Conservation (phyloP, 37 sponge, comb jelly and placozoan species). For the Halichondria panicea region DNA sequence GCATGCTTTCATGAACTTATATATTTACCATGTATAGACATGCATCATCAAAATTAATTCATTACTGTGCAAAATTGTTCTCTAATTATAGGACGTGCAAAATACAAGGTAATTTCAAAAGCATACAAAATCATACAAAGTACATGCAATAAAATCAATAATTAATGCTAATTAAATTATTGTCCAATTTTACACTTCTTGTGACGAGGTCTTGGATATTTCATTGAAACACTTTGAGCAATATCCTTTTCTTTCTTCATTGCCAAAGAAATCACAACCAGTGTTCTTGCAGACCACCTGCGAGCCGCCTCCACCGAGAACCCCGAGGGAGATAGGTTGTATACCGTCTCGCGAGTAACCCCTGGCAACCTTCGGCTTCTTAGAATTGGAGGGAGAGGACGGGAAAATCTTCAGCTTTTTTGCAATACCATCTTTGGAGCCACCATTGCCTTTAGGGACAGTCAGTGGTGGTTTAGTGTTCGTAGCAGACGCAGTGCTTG, state of each 20-base stretch:
- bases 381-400: not conserved
- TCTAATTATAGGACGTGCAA: too few relatives aligned
- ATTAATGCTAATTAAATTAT: not conserved
- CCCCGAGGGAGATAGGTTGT: slow-evolving; percentile 21
- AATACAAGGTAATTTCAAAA: too few relatives aligned
- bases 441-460: too few relatives aligned
- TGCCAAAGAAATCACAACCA: slow-evolving; percentile 58
- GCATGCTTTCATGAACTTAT: too few relatives aligned
- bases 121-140: too few relatives aligned
- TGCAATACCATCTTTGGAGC: too few relatives aligned
- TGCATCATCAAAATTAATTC: too few relatives aligned
- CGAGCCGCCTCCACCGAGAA: not conserved
- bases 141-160: not conserved
- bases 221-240: slow-evolving; percentile 55
- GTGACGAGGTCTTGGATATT: not conserved
- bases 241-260: slow-evolving; percentile 21
- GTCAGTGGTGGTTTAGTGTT: not conserved
- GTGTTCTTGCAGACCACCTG: slow-evolving; percentile 16
- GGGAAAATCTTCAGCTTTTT: not conserved
- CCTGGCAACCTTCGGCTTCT: not conserved
- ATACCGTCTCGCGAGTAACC: slow-evolving; percentile 57
- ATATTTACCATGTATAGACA: too few relatives aligned
- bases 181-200: not conserved
- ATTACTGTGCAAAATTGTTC: too few relatives aligned
- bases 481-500: not conserved